Evolutionary conservation across 1,140 invertebrate genomes (phyloP), one percentile per base, ranked within the genome.

Genomic region (Cydia pomonella): DNA sequence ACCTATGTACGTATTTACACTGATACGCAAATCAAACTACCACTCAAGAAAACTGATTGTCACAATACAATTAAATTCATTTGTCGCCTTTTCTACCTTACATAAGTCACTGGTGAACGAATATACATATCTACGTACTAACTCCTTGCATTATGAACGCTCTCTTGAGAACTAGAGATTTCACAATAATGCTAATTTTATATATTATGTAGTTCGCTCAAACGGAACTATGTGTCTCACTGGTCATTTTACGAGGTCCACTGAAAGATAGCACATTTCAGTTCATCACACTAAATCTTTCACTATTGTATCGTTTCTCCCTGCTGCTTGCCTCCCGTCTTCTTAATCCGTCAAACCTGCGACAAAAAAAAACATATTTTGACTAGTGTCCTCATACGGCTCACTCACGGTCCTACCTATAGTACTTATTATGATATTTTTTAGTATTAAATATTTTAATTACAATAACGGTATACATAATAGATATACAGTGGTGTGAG

Each of bases 331-430:
- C 82, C 80, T 85, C 86, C 82, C 85, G 86, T 82, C 78, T 81
- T 77, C 80, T 77, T 53, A 72, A 75, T 75, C 82, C 84, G 80
- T 83, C 78, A 82, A 83, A 89, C 87, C 88, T 90, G 79, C 41
- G 81, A 87, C 85, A 88, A 90, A 76, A 77, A 75, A 74, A 76
- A 79, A 64, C 33, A 78, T 38, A 72, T 75, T 80, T 69, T 50
- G 6, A 50, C n/a, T 50, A n/a, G 47, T 18, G 9, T 47, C 16
- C 12, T 47, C 16, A 3, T 16, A 47, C 4, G 9, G 9, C 4
- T 47, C 16, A 47, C 4, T 47, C 16, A 47, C 12, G 13, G 44
- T 47, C 3, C 44, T 16, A 47, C 3, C 13, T 16, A 13, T 44
- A 18, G 47, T 33, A 38, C 33, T 38, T 38, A 38, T 10, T 38